Evolutionary conservation across 2,888 invertebrate genomes (phyloP).

Genomic region (Dicyrtomina minuta): DNA sequence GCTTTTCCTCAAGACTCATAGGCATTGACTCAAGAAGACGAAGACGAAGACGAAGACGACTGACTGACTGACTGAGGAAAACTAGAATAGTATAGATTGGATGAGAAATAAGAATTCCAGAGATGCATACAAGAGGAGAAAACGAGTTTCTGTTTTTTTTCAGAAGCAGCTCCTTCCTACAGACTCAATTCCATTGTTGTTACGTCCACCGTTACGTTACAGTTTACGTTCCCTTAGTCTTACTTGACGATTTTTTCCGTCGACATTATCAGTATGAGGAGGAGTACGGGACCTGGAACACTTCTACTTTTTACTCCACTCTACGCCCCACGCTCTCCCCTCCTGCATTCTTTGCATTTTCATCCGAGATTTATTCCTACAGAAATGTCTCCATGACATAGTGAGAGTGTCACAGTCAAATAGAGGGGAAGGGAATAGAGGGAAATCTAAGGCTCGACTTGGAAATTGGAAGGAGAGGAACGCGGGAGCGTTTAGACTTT

Average conservation of each 20-base stretch:
- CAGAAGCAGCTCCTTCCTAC: conserved; percentile 5
- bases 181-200: conserved; percentile 21
- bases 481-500: not conserved
- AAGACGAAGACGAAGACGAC: not conserved
- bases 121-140: not conserved
- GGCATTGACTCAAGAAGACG: not conserved
- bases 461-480: not conserved
- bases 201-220: no score
- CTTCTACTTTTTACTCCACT: no score
- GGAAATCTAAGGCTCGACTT: not conserved
- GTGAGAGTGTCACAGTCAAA: not conserved
- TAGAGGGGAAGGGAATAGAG: not conserved
- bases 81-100: not conserved
- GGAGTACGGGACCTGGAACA: no score
- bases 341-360: conserved; percentile 24
- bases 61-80: not conserved
- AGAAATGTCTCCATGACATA: conserved; percentile 17
- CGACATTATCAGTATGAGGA: no score
- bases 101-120: not conserved
- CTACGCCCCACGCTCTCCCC: no score
- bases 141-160: no score
- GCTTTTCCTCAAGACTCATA: not conserved
- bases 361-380: conserved; percentile 24
- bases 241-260: no score
- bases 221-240: no score